phyloP scores from a whole-genome alignment of 2,888 invertebrate genomes.

The Rhingia rostrata region DNA sequence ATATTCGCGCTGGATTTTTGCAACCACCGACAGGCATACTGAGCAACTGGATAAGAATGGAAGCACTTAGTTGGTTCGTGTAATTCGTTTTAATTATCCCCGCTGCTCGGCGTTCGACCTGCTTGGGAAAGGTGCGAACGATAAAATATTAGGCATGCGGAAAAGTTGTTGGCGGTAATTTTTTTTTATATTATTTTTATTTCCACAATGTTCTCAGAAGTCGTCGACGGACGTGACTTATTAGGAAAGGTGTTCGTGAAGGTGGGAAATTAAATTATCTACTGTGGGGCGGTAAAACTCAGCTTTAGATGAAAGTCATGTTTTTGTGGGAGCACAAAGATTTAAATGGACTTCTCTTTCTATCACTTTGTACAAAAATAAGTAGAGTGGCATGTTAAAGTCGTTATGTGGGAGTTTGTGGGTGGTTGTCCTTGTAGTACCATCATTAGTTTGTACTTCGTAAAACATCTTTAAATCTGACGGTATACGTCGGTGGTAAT shows the following conservation, averaged over 20 bases:
- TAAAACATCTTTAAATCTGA: too few species aligned
- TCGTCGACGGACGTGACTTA: constrained; percentile 44
- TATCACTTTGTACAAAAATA: too few species aligned
- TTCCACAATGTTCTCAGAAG: neutral
- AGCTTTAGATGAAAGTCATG: too few species aligned
- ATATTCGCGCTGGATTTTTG: constrained; percentile 13
- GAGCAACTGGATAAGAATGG: constrained; percentile 47
- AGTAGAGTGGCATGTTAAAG: too few species aligned
- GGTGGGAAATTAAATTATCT: constrained; percentile 34
- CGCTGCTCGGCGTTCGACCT: neutral
- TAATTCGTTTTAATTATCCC: constrained; percentile 69
- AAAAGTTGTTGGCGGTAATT: constrained; percentile 7
- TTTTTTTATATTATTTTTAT: constrained; percentile 11
- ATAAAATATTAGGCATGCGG: constrained; percentile 46
- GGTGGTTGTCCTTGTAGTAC: too few species aligned
- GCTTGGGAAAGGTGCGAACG: constrained; percentile 45
- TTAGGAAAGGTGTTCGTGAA: constrained; percentile 4
- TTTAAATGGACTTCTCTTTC: too few species aligned
- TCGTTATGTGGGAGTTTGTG: too few species aligned
- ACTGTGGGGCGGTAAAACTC: too few species aligned
- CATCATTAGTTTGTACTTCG: too few species aligned
- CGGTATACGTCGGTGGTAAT: too few species aligned
- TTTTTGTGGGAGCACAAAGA: too few species aligned
- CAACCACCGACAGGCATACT: neutral
- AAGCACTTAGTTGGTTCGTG: constrained; percentile 52